A percentile compares a stretch with the other conserved stretches of the same genome.
These are phyloP conservation scores for Sylvilagus bachmani DNA, from an alignment of 2,113 vertebrate genomes.

Conservation along the genomic window DNA sequence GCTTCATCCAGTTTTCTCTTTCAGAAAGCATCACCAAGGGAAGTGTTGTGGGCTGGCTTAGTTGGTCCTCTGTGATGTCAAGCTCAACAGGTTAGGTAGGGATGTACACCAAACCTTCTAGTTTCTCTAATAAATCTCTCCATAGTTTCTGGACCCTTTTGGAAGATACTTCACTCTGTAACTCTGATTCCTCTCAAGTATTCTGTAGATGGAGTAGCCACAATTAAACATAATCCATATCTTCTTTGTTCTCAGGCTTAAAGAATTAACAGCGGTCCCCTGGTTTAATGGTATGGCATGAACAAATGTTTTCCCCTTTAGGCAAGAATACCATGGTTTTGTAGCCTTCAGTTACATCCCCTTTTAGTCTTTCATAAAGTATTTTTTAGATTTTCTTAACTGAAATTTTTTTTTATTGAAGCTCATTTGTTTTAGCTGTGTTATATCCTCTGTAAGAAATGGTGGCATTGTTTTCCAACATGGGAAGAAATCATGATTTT, in stretches of 20 bases:
- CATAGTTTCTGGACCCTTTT: conserved; percentile 19
- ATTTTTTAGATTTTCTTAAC: background rate
- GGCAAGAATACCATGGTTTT: background rate
- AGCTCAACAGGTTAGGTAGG: conserved; percentile 57
- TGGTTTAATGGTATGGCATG: background rate
- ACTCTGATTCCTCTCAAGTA: conserved; percentile 9
- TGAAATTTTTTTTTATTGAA: background rate
- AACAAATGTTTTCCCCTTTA: background rate
- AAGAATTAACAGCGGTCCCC: conserved; percentile 8
- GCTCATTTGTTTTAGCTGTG: background rate
- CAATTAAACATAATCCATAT: background rate
- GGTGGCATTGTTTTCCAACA: background rate
- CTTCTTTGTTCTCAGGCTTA: background rate
- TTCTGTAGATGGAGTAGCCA: conserved; percentile 10
- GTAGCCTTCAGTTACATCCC: background rate
- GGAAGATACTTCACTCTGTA: conserved; percentile 27
- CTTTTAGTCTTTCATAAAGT: background rate
- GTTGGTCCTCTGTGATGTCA: conserved; percentile 55
- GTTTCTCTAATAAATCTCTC: conserved; percentile 38
- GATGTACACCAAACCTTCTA: conserved; percentile 23
- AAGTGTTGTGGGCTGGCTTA: conserved; percentile 61
- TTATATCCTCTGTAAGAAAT: background rate
- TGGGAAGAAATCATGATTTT: background rate
- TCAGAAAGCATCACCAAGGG: conserved; percentile 66
- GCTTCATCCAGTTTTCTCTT: conserved; percentile 63